Base-by-base conservation (phyloP, 2,797 vertebrate species). In the Mus minutoides region DNA sequence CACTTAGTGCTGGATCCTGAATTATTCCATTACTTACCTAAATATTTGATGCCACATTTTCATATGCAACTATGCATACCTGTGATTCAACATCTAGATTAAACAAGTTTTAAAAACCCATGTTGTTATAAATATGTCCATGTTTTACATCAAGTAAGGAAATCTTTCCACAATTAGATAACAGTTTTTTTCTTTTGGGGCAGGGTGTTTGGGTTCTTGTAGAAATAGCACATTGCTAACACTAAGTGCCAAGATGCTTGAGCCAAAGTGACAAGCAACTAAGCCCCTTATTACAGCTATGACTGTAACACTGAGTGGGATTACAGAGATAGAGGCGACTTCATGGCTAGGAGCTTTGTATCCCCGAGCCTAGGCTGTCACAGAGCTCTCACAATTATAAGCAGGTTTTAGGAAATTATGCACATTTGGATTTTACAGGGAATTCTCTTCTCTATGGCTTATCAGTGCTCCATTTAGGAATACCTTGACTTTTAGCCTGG, bases 151-250 rank as follows among this genome's bases (percentile, higher is more conserved):
- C 49, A 84, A 67, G 31, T 52, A 82, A 91, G n/a, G 46, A 46
- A 22, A 83, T 56, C 54, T 85, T 77, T 69, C 58, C 60, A 73
- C 40, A 84, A 76, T 19, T 17, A 73, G n/a, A 43, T 24, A 52
- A 56, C 26, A 64, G 83, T 12, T 34, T 92, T 92, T 94, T 86
- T 83, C 14, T 85, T 90, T 96, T 24, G 24, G 40, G 73, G 76
- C 46, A 78, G 79, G 69, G 46, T 69, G 37, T 80, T 52, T 64
- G n/a, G 26, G 54, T 29, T n/a, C 22, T 58, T 19, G 40, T 11
- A n/a, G 34, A 88, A 88, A 69, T 0, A 17, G 21, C 46, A 24
- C 12, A 49, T 60, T 22, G 19, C 3, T 80, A 24, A 71, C 19
- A 6, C 49, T 43, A 92, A 34, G 75, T 0, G 4, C 22, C n/a